Conservation (phyloP, 2,113 vertebrate species). For the Litocranius walleri region DNA sequence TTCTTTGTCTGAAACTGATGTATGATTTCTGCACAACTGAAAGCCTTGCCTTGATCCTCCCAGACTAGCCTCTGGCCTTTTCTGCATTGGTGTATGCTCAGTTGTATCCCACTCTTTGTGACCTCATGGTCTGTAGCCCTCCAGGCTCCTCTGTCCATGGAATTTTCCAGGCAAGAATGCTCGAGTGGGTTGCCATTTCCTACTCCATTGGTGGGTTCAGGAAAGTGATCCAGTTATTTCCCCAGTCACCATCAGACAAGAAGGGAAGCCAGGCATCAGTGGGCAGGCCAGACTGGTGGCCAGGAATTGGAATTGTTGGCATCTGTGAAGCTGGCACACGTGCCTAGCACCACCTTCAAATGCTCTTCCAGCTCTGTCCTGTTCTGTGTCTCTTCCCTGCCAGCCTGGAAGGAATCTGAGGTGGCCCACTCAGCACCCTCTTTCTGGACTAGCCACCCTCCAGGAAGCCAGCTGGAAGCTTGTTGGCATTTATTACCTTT, state of each 20-base stretch:
- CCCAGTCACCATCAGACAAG: not conserved
- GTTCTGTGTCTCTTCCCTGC: not conserved
- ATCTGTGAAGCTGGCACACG: not conserved
- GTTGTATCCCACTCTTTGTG: not conserved
- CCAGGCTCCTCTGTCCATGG: not conserved
- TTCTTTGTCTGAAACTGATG: not conserved
- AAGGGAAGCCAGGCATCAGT: not conserved
- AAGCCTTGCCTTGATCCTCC: not conserved
- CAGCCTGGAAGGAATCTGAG: not conserved
- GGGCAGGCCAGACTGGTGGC: not conserved
- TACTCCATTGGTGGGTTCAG: not conserved
- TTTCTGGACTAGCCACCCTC: not conserved
- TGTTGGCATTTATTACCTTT: constrained; percentile 7
- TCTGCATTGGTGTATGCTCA: not conserved
- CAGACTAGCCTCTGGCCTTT: not conserved
- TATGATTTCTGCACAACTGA: not conserved
- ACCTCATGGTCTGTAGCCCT: not conserved
- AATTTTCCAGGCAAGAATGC: not conserved
- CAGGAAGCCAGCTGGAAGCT: not conserved
- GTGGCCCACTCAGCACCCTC: not conserved
- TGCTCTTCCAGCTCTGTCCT: not conserved
- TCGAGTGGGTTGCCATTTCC: not conserved
- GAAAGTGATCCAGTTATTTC: not conserved
- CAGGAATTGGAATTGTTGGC: not conserved
- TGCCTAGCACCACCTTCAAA: too few relatives aligned